Conservation (phyloP, 2,113 vertebrate species). For the Heteronetta atricapilla region DNA sequence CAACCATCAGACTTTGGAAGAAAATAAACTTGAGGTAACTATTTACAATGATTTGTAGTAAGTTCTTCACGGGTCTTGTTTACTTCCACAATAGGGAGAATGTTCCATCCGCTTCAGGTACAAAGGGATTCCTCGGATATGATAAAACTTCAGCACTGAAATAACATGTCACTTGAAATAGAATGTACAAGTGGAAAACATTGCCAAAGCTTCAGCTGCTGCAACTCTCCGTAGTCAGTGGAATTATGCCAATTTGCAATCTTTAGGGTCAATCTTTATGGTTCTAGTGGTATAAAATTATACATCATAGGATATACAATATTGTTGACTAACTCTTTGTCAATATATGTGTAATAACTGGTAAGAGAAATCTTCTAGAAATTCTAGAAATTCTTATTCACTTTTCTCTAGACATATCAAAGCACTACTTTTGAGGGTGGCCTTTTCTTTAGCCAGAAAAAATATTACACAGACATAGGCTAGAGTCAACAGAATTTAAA, state of each 20-base stretch:
- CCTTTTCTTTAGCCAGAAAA: not conserved
- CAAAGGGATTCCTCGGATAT: slow-evolving; percentile 46
- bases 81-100: not conserved
- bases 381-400: not conserved
- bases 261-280: not conserved
- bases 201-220: slow-evolving; percentile 27
- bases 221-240: not conserved
- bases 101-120: not conserved
- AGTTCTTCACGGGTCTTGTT: not conserved
- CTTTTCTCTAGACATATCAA: not conserved
- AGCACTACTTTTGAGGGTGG: not conserved
- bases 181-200: not conserved
- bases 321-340: not conserved
- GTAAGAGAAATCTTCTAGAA: not conserved
- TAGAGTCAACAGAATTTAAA: not conserved
- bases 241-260: not conserved
- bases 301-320: not conserved
- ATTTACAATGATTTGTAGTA: not conserved
- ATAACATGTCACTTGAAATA: not conserved
- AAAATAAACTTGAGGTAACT: slow-evolving; percentile 41
- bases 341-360: not conserved
- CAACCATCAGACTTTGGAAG: not conserved
- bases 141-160: not conserved
- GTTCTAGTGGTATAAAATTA: not conserved
- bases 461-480: not conserved